Evolutionary conservation across 2,797 vertebrate genomes (phyloP).

Genomic region (Rhabdophis nuchalis): DNA sequence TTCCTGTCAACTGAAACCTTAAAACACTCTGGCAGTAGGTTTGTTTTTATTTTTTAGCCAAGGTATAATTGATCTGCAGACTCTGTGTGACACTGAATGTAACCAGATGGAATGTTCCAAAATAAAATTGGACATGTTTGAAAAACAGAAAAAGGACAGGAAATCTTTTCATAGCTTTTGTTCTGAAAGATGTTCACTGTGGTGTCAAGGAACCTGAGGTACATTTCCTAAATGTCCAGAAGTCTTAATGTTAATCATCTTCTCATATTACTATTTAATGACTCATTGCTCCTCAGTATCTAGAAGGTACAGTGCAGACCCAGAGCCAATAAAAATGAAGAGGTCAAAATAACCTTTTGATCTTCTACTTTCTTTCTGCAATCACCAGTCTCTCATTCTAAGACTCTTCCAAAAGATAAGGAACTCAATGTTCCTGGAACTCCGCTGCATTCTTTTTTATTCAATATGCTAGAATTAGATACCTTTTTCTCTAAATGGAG

Average conservation of each 20-base stretch:
- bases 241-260: conserved; percentile 3
- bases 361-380: conserved; percentile 19
- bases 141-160: not conserved
- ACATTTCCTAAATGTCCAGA: not conserved
- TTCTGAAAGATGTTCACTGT: not conserved
- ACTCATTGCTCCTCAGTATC: not conserved
- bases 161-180: not conserved
- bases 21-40: not conserved
- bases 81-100: not conserved
- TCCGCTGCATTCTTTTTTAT: conserved; percentile 25
- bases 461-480: not conserved
- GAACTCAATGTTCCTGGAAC: conserved; percentile 57
- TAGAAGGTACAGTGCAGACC: not conserved
- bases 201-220: not conserved
- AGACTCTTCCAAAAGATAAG: not conserved
- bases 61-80: not conserved
- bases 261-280: not conserved
- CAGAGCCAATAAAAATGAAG: not conserved
- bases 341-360: not conserved
- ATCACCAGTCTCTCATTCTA: not conserved
- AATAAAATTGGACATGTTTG: not conserved
- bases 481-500: not conserved
- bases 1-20: not conserved
- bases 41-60: not conserved
- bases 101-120: rapidly evolving